phyloP scores from a whole-genome alignment of 2,797 vertebrate genomes.

The Pelochelys cantorii region DNA sequence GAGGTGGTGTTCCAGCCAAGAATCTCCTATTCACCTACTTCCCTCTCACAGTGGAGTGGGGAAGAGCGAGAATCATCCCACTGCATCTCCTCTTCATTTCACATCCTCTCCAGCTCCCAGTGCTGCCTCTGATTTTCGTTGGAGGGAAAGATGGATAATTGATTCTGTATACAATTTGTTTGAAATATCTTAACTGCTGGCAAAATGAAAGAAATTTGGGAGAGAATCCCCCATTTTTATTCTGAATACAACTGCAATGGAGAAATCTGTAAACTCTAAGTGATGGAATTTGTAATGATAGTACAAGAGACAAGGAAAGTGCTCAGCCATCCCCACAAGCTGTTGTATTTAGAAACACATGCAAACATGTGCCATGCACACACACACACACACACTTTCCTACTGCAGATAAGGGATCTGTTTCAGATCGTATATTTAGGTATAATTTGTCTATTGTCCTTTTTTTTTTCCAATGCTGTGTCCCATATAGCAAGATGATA shows the following conservation, averaged over 20 bases:
- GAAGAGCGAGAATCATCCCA: too few species aligned
- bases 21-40: background rate
- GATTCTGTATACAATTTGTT: background rate
- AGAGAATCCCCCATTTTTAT: background rate
- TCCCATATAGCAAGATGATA: background rate
- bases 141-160: background rate
- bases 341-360: too few species aligned
- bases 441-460: background rate
- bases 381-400: background rate
- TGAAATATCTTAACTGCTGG: background rate
- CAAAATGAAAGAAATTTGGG: background rate
- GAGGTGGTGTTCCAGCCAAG: background rate
- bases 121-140: fast-evolving
- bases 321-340: background rate
- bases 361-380: too few species aligned
- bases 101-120: background rate
- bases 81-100: background rate
- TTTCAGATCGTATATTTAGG: background rate
- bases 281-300: background rate
- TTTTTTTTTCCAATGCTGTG: background rate
- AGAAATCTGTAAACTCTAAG: background rate
- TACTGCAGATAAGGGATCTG: background rate
- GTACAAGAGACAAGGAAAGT: background rate
- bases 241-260: too few species aligned
- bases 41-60: too few species aligned